Base-by-base conservation (phyloP, 2,797 vertebrate genomes). In the Phataginus tricuspis region DNA sequence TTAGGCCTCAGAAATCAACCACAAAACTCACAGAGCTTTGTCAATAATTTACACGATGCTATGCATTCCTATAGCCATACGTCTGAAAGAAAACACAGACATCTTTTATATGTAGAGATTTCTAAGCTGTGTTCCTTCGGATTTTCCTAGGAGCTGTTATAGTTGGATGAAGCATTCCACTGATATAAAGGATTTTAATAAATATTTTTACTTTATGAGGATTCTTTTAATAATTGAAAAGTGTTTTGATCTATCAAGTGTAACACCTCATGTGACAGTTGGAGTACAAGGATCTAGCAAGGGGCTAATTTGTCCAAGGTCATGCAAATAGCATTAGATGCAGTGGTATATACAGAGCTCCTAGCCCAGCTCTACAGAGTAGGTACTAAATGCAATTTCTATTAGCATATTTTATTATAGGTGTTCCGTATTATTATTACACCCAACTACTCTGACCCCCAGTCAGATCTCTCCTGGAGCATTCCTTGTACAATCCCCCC, bases 111-210 rank as follows among this genome's bases (percentile, higher is more conserved):
- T 45, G 8, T 2, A 57, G 55, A 45, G 16, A 7, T 42, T 51
- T 23, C 57, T 39, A 42, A 39, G 49, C 23, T 18, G 18, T 34
- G 1, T 34, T 5, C 42, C 45, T 59, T 7, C 4, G 51, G 4
- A 34, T 7, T 21, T 34, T 66, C 29, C 37, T 16, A 21, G 53
- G 16, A 59, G 4, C 2, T 3, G 5, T 25, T 11, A 1, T 0
- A 9, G 57, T 7, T 42, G 31, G 31, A 2, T 66, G 49, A 74
- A 61, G 64, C 5, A 37, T 69, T 42, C 23, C 14, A 61, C 14
- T 15, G 16, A 80, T 13, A 9, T 2, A 37, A 78, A 57, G 23
- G 34, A 39, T 13, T 84, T 63, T 34, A 72, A 55, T 27, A 74
- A 61, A 66, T 5, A 63, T 49, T 91, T 83, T 59, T 42, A 86